Percentiles rank a stretch among this genome's conserved stretches.
Evolutionary conservation across 2,113 vertebrate species (phyloP).

Genomic region (Ailuropoda melanoleuca): DNA sequence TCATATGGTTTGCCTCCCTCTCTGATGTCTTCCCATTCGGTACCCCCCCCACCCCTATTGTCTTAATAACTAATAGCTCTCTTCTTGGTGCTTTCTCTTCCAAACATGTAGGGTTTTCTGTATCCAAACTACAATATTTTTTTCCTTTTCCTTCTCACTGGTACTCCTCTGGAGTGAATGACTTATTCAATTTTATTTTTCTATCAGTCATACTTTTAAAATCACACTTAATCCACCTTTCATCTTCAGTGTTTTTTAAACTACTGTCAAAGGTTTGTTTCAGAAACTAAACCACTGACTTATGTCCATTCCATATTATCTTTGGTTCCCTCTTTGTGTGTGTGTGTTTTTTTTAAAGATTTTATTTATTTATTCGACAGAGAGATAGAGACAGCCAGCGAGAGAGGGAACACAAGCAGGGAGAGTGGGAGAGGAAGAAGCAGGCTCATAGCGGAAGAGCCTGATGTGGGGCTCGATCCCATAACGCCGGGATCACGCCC

Average conservation of each 20-base stretch:
- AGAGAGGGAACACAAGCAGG: too few species aligned
- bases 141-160: neutral
- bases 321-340: neutral
- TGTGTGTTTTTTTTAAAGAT: too few species aligned
- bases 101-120: neutral
- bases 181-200: neutral
- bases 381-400: too few species aligned
- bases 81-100: neutral
- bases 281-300: neutral
- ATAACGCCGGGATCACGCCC: too few species aligned
- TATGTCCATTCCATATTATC: neutral
- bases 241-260: neutral
- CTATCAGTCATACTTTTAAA: neutral
- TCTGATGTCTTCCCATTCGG: too few species aligned
- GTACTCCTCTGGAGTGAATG: neutral
- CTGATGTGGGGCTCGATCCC: too few species aligned
- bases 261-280: neutral
- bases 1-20: too few species aligned
- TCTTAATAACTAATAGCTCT: neutral
- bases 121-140: neutral
- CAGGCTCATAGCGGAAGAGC: too few species aligned
- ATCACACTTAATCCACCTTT: neutral
- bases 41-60: too few species aligned
- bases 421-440: too few species aligned
- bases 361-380: too few species aligned